Evolutionary conservation across 2,888 invertebrate species (phyloP), one percentile per base, ranked within the genome.

Genomic region (Frankliniella intonsa): DNA sequence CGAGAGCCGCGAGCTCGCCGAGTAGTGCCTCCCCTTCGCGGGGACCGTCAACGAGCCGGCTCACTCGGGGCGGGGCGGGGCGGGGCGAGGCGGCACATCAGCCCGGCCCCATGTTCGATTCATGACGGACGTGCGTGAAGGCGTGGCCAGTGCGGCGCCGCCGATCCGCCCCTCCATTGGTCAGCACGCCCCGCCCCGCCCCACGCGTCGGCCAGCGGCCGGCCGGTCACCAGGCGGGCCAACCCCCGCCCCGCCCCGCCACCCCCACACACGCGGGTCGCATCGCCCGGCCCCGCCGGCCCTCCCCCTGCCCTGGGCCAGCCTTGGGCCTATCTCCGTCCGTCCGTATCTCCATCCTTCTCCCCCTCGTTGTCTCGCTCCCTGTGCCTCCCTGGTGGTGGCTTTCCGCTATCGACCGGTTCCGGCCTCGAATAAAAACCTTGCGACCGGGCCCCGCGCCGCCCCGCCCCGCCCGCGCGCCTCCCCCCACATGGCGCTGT

Each of bases 141-240:
- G 81, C 80, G 22, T 65, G 80, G 82, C 17, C 79, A 81, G 82
- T 80, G 80, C 81, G 81, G 19, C 83, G 81, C 49, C 83, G 82
- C 84, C 84, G 84, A 82, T 85, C 85, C 85, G 85, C 86, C 86
- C 86, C 85, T 85, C 85, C 83, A 86, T 85, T 86, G 87, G 86
- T 87, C 86, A 87, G 84, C 86, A 86, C 88, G 87, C 88, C 88
- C 88, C 86, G 87, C 87, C 86, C 88, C 88, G 88, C 88, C 38
- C n/a, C n/a, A n/a, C n/a, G n/a, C 88, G 88, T 87, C 87, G 87
- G 87, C 86, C 85, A 86, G 84, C 84, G 85, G 84, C 83, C 85
- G 84, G 83, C 84, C 85, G 86, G 86, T 84, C 85, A 85, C 83
- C 83, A 83, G 82, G 84, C 84, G 84, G 84, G 84, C 84, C 85